phyloP scores from a whole-genome alignment of 2,113 vertebrate genomes.

The Serinus canaria region DNA sequence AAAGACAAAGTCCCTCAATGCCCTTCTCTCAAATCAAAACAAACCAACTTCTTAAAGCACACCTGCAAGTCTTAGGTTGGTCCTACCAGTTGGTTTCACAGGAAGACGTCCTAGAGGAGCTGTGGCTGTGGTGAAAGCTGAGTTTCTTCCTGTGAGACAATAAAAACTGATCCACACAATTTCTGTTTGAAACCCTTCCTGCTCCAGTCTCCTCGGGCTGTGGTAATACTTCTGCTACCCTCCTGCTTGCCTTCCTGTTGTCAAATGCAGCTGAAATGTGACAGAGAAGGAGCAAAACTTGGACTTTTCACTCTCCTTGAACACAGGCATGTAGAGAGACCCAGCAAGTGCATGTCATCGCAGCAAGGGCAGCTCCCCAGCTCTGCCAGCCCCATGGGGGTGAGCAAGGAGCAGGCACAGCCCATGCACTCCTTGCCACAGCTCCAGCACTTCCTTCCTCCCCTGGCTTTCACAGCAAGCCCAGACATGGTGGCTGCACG shows the following conservation, averaged over 20 bases:
- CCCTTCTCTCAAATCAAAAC: neutral
- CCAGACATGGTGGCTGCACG: accelerated
- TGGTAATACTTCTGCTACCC: neutral
- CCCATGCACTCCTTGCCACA: accelerated
- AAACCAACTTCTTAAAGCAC: neutral
- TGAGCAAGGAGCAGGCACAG: neutral
- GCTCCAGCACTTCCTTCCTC: neutral
- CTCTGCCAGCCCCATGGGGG: neutral
- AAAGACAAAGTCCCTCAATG: neutral
- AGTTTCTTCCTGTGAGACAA: neutral
- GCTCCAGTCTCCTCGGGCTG: neutral
- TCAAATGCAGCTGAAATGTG: accelerated
- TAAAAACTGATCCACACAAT: neutral
- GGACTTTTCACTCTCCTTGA: neutral
- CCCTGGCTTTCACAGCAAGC: neutral
- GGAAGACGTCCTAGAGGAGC: neutral
- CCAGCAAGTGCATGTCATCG: accelerated
- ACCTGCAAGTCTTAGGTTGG: neutral
- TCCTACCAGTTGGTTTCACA: neutral
- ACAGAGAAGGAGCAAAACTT: neutral
- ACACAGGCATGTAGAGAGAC: neutral
- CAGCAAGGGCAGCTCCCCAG: neutral
- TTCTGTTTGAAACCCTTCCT: neutral
- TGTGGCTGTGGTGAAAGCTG: neutral
- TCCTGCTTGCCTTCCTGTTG: neutral